Conservation (phyloP, 2,888 invertebrate genomes). For the Himalopsyche anomala region DNA sequence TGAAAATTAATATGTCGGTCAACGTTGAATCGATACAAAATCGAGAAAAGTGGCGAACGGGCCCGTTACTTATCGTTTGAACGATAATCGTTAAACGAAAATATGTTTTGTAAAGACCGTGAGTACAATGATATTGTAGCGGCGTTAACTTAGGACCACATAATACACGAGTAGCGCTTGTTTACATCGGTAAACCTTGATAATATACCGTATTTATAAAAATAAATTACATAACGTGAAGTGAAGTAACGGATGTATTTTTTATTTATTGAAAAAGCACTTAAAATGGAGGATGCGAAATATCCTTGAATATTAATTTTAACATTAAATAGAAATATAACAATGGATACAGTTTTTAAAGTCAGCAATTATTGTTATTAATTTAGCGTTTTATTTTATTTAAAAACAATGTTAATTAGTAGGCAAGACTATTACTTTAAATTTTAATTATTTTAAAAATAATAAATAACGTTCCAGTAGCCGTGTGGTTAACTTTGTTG, state of each 20-base stretch:
- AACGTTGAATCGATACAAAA: background rate
- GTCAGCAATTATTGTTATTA: no score
- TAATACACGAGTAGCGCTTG: background rate
- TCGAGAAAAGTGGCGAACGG: background rate
- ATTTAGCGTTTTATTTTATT: no score
- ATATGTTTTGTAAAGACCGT: slow-evolving; percentile 20
- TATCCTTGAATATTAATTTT: background rate
- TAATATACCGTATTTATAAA: slow-evolving; percentile 6
- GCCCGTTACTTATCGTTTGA: slow-evolving; percentile 49
- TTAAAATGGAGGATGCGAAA: background rate
- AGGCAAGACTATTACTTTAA: no score
- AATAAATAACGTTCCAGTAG: no score
- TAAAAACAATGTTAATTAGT: no score
- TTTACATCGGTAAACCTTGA: background rate
- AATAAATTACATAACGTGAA: background rate
- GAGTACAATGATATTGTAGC: background rate
- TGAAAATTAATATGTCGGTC: background rate
- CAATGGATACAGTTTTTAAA: no score
- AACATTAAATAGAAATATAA: background rate
- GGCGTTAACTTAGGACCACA: background rate
- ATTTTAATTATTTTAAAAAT: no score
- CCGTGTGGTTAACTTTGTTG: no score
- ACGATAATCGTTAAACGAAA: slow-evolving; percentile 51
- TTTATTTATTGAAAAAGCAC: background rate
- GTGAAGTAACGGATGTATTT: background rate